Conservation (phyloP, 2,888 invertebrate genomes). For the Lithophane leautieri region DNA sequence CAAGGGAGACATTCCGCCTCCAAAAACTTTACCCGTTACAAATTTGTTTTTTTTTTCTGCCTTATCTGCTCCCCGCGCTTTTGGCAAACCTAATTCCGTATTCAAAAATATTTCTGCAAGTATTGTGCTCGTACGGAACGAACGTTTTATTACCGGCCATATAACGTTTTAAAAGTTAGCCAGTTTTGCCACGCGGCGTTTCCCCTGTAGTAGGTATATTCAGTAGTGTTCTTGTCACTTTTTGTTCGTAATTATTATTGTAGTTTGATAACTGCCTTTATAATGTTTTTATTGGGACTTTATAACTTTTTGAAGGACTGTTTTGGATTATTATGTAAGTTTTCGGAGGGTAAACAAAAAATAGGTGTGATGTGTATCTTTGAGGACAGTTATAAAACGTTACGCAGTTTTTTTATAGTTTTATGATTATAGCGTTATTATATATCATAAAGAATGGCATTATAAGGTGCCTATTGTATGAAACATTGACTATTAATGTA, state of each 20-base stretch:
- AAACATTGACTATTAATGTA: background rate
- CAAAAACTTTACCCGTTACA: constrained; percentile 91
- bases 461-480: background rate
- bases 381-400: constrained; percentile 47
- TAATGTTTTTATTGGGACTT: constrained; percentile 77
- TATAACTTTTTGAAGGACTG: constrained; percentile 72
- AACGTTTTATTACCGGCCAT: constrained; percentile 89
- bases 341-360: constrained; percentile 59
- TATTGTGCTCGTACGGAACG: constrained; percentile 89
- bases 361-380: constrained; percentile 55
- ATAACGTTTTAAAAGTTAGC: constrained; percentile 90
- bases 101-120: constrained; percentile 91
- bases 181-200: constrained; percentile 84
- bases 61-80: constrained; percentile 90
- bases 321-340: constrained; percentile 58
- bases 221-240: constrained; percentile 77
- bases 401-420: constrained; percentile 43
- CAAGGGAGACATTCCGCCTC: constrained; percentile 90
- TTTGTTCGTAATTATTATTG: constrained; percentile 85
- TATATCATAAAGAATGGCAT: constrained; percentile 15
- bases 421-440: constrained; percentile 40
- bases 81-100: constrained; percentile 91
- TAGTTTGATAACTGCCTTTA: constrained; percentile 82
- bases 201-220: constrained; percentile 68
- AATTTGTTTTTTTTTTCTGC: constrained; percentile 90